These are phyloP conservation scores for Saccopteryx bilineata DNA, from an alignment of 2,113 vertebrate species.

Conservation along the genomic window DNA sequence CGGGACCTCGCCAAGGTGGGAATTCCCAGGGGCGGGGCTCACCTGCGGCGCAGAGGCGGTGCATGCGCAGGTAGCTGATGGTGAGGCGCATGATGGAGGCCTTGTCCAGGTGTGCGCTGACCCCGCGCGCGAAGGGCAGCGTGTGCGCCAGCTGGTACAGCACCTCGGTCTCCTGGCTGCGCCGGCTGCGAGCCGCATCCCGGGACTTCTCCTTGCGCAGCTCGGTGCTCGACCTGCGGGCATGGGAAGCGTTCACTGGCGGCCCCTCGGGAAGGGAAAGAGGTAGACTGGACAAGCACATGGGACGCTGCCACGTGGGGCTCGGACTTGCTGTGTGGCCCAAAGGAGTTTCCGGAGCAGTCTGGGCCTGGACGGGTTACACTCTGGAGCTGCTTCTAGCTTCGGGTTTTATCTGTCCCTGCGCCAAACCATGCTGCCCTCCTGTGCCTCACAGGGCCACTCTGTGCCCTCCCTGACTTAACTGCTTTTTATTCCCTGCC, in stretches of 20 bases:
- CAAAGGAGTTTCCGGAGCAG: too few species aligned
- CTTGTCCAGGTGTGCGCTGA: conserved; percentile 94
- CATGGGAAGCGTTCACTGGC: conserved; percentile 26
- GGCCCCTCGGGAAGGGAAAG: background rate
- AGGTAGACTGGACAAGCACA: background rate
- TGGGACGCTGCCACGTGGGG: background rate
- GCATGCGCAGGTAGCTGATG: conserved; percentile 94
- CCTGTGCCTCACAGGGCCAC: background rate
- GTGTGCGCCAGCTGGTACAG: conserved; percentile 93
- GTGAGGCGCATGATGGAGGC: conserved; percentile 94
- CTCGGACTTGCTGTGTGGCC: background rate
- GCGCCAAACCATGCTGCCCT: conserved; percentile 45
- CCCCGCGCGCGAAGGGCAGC: conserved; percentile 92
- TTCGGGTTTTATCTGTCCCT: conserved; percentile 52
- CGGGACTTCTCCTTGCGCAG: conserved; percentile 94
- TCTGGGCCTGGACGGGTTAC: background rate
- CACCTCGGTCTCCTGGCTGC: conserved; percentile 94
- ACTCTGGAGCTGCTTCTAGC: background rate
- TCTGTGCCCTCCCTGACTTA: conserved; percentile 67
- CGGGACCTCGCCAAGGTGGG: background rate
- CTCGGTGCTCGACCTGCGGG: conserved; percentile 90
- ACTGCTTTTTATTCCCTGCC: conserved; percentile 48
- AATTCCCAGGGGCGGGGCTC: background rate
- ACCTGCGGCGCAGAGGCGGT: conserved; percentile 89
- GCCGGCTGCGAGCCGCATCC: conserved; percentile 92